Base-by-base conservation (phyloP, 1,140 invertebrate genomes). In the Venturia canescens region DNA sequence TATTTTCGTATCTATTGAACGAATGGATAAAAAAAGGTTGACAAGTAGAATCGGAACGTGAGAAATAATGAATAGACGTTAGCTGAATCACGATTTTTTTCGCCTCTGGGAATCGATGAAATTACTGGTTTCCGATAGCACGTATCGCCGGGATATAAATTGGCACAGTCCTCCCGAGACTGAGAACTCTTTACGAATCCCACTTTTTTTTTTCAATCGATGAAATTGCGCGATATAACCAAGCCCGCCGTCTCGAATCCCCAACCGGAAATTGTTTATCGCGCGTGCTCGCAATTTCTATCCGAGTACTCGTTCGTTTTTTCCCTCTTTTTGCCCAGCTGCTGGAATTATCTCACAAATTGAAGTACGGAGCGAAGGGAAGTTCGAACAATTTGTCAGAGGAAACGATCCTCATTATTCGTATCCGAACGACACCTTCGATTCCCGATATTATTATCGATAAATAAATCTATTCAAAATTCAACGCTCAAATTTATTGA, bases 191-290 rank as follows among this genome's bases (percentile, higher is more conserved):
- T 74, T 69, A 31, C 31, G 27, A 18, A 18, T 34, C 67, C 50
- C n/a, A n/a, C 7, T 7, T 53, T 21, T 53, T 53, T 53, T 53
- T 50, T 50, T 50, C 15, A 53, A 18, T 53, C 50, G n/a, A 29
- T 69, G 67, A 69, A 69, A 69, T 69, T 69, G 67, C 67, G 67
- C 67, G 27, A 34, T 29, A 69, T 69, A 69, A 69, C 18, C 16
- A 53, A 53, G 16, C 1, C n/a, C 50, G 50, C 34, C 67, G 67
- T 29, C 67, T 69, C 67, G 67, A 69, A 29, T 53, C 27, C 27
- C 26, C 16, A 69, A 69, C 67, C 67, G 67, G 67, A 69, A 69
- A 69, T 69, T 69, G 67, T 18, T n/a, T 69, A 53, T 69, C 67
- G 67, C 67, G 67, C 67, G 67, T 69, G 67, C 67, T 34, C 67